Evolutionary conservation across 2,113 vertebrate genomes (phyloP), one percentile per base, ranked within the genome.

Genomic region (Mesitornis unicolor): DNA sequence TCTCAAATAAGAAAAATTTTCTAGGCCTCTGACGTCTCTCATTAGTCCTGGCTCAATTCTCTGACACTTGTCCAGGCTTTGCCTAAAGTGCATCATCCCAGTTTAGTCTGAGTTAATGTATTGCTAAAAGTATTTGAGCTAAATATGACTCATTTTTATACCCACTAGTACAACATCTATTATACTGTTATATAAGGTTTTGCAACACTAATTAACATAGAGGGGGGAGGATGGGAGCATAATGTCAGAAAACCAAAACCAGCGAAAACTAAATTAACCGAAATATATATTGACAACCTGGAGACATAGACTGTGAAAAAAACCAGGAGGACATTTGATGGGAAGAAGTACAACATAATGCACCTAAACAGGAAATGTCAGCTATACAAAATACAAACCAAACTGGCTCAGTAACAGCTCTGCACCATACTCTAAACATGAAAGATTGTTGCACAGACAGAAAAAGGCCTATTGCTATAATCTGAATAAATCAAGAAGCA

Each of bases 131-230:
- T 5, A 20, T 50, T 71, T 82, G 65, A 82, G 24, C 22, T 16
- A 64, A 6, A 4, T 28, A 53, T n/a, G 21, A 81, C 40, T 29
- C 24, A 24, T 47, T 88, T 82, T 81, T 54, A 35, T 57, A 45
- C 19, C 43, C 1, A 1, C 38, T 36, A 63, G 31, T 31, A 28
- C 16, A 40, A 35, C 4, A 45, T 16, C 26, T 73, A 8, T 22
- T 42, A 26, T 10, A 33, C 17, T 33, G 4, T 53, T 57, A 48
- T 26, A 33, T 28, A 76, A 13, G 28, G 36, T 82, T 89, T 54
- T 64, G 21, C 51, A 75, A 10, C 0, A 1, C 4, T 43, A 1
- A 18, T 14, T 51, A n/a, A 21, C 12, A 36, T 5, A 26, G 47
- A n/a, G 18, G 1, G 28, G 10, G 35, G 13, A 68, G 8, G 28